phyloP scores from a whole-genome alignment of 2,113 vertebrate genomes.

The Megaceryle torquata region DNA sequence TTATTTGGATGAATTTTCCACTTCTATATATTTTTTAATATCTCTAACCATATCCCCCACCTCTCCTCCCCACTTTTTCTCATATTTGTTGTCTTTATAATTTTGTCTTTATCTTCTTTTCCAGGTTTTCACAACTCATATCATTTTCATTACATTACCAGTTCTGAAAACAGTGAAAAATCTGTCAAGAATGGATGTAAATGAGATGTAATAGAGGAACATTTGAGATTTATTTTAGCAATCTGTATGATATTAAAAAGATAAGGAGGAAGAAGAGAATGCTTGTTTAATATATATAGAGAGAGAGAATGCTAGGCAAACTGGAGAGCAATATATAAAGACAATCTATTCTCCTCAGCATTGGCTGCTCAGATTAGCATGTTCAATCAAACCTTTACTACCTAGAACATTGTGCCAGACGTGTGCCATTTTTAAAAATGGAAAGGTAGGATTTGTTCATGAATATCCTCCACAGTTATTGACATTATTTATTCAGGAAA shows the following conservation, averaged over 20 bases:
- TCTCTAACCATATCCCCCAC: background rate
- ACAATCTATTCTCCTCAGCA: background rate
- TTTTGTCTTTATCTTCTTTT: constrained; percentile 2
- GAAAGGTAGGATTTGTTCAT: background rate
- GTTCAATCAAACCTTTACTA: background rate
- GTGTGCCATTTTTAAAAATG: background rate
- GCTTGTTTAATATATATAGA: background rate
- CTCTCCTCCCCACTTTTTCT: background rate
- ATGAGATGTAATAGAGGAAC: background rate
- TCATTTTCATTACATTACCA: background rate
- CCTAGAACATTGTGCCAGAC: background rate
- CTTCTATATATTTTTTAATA: background rate
- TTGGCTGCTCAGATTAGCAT: background rate
- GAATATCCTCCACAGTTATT: background rate
- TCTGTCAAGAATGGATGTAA: background rate
- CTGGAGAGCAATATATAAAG: background rate
- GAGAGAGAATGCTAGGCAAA: background rate
- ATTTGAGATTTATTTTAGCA: constrained; percentile 24
- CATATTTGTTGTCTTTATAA: background rate
- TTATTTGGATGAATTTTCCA: background rate
- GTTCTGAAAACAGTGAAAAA: constrained; percentile 22
- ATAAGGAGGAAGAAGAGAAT: constrained; percentile 1
- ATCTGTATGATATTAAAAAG: background rate
- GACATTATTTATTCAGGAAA: background rate
- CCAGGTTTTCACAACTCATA: background rate